A percentile compares a stretch with the other conserved stretches of the same genome.
Conservation (phyloP, 2,888 invertebrate species). For the Thumatha senex region DNA sequence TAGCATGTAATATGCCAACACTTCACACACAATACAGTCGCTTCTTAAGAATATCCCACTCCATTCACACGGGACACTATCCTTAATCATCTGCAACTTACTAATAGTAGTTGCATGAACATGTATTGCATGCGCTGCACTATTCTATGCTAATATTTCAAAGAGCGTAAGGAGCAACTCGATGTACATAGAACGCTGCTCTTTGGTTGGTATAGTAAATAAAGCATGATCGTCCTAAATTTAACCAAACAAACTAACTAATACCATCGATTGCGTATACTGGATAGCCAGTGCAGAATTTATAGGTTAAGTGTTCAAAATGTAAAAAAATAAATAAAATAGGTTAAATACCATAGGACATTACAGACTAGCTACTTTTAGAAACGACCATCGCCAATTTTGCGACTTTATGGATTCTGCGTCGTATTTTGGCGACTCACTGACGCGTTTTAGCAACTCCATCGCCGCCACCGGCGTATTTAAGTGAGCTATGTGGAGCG, state of each 20-base stretch:
- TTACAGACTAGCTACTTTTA: too few species aligned
- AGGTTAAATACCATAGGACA: too few species aligned
- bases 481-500: too few species aligned
- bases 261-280: background rate
- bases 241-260: background rate
- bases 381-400: too few species aligned
- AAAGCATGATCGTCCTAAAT: constrained; percentile 27
- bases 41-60: constrained; percentile 25
- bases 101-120: constrained; percentile 32
- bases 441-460: too few species aligned
- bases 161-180: constrained; percentile 14
- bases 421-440: too few species aligned
- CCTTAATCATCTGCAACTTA: constrained; percentile 11
- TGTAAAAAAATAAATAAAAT: too few species aligned
- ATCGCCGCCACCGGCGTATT: too few species aligned
- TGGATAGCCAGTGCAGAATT: background rate
- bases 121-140: constrained; percentile 31
- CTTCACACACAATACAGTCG: constrained; percentile 37
- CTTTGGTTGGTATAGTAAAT: constrained; percentile 13
- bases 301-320: too few species aligned
- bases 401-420: too few species aligned
- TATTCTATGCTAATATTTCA: constrained; percentile 14
- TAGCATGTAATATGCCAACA: constrained; percentile 8
- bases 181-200: constrained; percentile 7
- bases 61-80: constrained; percentile 14